Base-by-base conservation (phyloP, 2,888 invertebrate species). In the Laspeyria flexula region DNA sequence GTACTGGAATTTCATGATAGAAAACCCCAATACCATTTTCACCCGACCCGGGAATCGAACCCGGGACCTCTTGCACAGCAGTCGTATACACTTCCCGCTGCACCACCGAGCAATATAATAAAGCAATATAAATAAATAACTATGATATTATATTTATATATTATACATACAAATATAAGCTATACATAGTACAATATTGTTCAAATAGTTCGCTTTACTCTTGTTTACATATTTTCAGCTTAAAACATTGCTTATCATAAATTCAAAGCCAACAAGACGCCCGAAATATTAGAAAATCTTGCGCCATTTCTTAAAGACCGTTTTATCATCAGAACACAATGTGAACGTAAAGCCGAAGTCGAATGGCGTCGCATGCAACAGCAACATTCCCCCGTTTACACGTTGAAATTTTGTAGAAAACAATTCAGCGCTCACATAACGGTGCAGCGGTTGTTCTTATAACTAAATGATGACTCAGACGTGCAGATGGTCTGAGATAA, bases 401-500 rank as follows among this genome's bases (percentile, higher is more conserved):
- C 56, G 69, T 65, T 60, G 56, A 57, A 65, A 41, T 64, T 65
- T 62, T 49, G 53, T 35, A 54, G 57, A 60, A 69, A 65, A 69
- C 65, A 65, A 65, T 65, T 68, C 53, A 39, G 60, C 40, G 39
- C 25, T 60, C 50, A 43, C 31, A 46, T 56, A 52, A 56, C 56
- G 44, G 49, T 43, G 42, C 48, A 59, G 44, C 37, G 55, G 45
- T 56, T 60, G 65, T 30, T 68, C 54, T 65, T 49, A 16, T 46
- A 57, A 64, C 57, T 47, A 65, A 60, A 52, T 46, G 43, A 41
- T 40, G 45, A 38, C 38, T 48, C 65, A 68, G 53, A 65, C 45
- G 47, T 53, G 25, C 45, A 33, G 25, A 25, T 31, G 15, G 39
- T 9, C 15, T 12, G 11, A 9, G 21, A 31, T 25, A 45, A 33